Evolutionary conservation across 2,797 vertebrate species (phyloP).

Genomic region (Lagorchestes hirsutus): DNA sequence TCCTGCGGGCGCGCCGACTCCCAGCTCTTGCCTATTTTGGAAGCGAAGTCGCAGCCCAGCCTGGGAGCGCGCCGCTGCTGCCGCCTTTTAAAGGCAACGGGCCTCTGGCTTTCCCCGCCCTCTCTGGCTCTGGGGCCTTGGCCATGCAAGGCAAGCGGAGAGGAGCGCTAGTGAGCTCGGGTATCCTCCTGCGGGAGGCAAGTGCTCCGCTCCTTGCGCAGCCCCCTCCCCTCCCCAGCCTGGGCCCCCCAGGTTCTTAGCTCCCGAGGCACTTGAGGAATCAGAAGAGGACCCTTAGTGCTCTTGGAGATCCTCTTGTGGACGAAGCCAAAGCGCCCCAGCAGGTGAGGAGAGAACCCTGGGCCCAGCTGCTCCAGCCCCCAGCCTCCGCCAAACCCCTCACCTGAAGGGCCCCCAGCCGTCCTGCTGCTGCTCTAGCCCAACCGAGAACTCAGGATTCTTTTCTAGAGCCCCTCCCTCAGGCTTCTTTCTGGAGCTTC

Average conservation of each 20-base stretch:
- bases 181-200: slow-evolving; percentile 65
- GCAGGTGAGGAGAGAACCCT: neutral
- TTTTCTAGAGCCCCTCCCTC: neutral
- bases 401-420: neutral
- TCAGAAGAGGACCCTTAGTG: neutral
- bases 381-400: neutral
- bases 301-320: neutral
- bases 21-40: slow-evolving; percentile 83
- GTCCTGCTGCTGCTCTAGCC: neutral
- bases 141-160: slow-evolving; percentile 61
- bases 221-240: slow-evolving; percentile 12
- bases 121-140: neutral
- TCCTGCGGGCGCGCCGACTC: slow-evolving; percentile 63
- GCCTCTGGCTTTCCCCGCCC: slow-evolving; percentile 67
- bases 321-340: neutral
- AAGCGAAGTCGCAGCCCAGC: slow-evolving; percentile 74
- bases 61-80: slow-evolving; percentile 64
- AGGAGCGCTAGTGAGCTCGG: slow-evolving; percentile 64
- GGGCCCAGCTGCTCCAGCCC: neutral
- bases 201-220: slow-evolving; percentile 11
- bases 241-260: slow-evolving; percentile 13
- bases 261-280: neutral
- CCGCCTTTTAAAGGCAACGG: slow-evolving; percentile 81
- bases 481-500: neutral
- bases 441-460: neutral